These are phyloP conservation scores for Aspidapion aeneum DNA, from an alignment of 2,888 invertebrate species.

Conservation along the genomic window DNA sequence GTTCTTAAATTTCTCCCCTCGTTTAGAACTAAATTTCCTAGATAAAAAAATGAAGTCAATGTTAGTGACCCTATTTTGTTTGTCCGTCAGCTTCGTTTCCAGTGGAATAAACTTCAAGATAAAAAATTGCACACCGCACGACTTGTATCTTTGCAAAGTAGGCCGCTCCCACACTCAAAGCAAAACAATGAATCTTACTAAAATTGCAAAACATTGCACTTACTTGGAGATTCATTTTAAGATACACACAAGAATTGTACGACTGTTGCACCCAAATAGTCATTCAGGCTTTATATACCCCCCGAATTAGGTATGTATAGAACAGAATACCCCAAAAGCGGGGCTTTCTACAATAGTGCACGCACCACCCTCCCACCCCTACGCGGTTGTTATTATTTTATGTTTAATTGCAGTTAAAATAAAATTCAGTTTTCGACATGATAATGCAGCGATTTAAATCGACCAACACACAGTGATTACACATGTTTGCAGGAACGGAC, in stretches of 20 bases:
- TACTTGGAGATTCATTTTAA: conserved; percentile 42
- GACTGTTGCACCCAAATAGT: conserved; percentile 34
- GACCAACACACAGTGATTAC: neutral
- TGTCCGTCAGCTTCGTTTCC: too few species aligned
- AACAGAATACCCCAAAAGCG: neutral
- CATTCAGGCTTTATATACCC: neutral
- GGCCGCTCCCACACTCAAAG: neutral
- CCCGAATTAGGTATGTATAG: neutral
- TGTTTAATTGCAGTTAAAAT: neutral
- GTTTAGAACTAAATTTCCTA: too few species aligned
- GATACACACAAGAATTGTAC: conserved; percentile 32
- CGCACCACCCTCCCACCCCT: neutral
- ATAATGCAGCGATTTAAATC: neutral
- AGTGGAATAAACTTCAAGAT: too few species aligned
- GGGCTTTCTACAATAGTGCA: neutral
- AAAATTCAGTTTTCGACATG: too few species aligned
- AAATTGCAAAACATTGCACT: conserved; percentile 28
- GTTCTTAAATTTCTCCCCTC: too few species aligned
- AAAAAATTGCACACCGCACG: neutral
- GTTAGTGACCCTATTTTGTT: too few species aligned
- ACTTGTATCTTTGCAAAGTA: neutral
- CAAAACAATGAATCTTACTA: neutral
- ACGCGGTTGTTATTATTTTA: neutral
- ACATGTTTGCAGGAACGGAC: too few species aligned
- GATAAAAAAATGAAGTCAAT: too few species aligned